Conservation (phyloP, 2,888 invertebrate genomes). For the Furcula furcula region DNA sequence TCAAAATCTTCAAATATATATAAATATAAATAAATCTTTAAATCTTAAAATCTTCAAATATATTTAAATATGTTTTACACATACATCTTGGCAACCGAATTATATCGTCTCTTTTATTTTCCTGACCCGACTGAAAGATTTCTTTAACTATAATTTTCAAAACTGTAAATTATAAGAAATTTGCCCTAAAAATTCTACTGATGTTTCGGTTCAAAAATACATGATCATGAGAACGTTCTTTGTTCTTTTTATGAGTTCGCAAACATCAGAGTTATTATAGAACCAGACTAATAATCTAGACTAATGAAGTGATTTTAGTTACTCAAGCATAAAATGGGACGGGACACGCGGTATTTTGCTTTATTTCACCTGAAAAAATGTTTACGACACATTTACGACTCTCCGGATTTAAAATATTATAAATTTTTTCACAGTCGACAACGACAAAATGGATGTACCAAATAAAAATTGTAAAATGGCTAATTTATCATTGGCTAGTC, state of each 20-base stretch:
- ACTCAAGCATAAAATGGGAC: slow-evolving; percentile 10
- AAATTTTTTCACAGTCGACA: slow-evolving; percentile 15
- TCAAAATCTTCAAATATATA: no score
- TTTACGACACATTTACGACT: slow-evolving; percentile 9
- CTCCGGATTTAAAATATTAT: slow-evolving; percentile 9
- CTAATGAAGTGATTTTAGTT: slow-evolving; percentile 9
- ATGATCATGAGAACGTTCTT: neutral
- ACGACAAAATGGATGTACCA: slow-evolving; percentile 28
- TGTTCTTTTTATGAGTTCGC: slow-evolving; percentile 4
- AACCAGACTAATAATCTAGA: slow-evolving; percentile 12
- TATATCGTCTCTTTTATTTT: no score
- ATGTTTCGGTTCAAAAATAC: neutral
- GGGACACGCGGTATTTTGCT: slow-evolving; percentile 10
- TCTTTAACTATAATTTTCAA: no score
- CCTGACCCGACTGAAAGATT: no score
- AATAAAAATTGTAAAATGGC: slow-evolving; percentile 36
- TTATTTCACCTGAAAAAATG: slow-evolving; percentile 17
- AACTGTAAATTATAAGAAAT: neutral
- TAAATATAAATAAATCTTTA: no score
- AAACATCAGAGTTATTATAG: slow-evolving; percentile 8
- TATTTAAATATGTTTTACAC: no score
- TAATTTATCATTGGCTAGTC: slow-evolving; percentile 57
- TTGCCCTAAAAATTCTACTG: neutral
- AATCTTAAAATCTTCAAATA: no score
- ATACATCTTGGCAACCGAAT: no score